Conservation (phyloP, 2,888 invertebrate species). For the Branchipolynoe longqiensis region DNA sequence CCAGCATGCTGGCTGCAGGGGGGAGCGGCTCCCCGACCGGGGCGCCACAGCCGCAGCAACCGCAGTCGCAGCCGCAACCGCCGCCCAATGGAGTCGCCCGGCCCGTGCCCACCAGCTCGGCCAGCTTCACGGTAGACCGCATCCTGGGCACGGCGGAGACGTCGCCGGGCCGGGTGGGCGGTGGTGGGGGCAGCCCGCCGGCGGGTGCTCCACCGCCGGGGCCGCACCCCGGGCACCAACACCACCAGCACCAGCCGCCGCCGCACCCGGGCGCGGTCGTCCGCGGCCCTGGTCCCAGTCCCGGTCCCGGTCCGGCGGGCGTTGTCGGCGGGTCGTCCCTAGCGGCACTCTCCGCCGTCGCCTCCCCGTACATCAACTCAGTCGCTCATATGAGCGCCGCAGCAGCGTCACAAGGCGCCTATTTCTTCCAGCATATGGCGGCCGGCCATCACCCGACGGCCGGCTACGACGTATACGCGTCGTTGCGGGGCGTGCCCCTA, state of each 20-base stretch:
- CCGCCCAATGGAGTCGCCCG: conserved; percentile 4
- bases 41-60: background rate
- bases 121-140: conserved; percentile 59
- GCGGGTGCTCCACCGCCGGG: background rate
- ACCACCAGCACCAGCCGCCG: background rate
- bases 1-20: conserved; percentile 44
- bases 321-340: conserved; percentile 13
- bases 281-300: background rate
- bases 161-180: background rate
- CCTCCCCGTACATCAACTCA: conserved; percentile 50
- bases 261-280: background rate
- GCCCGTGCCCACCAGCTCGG: conserved; percentile 31
- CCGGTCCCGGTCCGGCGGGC: background rate
- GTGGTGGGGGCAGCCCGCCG: conserved; percentile 25
- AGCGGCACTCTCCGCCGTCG: conserved; percentile 42
- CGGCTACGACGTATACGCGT: conserved; percentile 50
- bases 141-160: conserved; percentile 51
- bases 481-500: conserved; percentile 17
- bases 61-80: background rate
- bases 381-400: conserved; percentile 23
- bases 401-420: conserved; percentile 46
- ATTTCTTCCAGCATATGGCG: conserved; percentile 56
- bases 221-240: background rate
- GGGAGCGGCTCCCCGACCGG: conserved; percentile 3
- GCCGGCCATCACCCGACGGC: conserved; percentile 30